These are phyloP conservation scores for Tachina fera DNA, from an alignment of 2,888 invertebrate genomes.

Conservation along the genomic window DNA sequence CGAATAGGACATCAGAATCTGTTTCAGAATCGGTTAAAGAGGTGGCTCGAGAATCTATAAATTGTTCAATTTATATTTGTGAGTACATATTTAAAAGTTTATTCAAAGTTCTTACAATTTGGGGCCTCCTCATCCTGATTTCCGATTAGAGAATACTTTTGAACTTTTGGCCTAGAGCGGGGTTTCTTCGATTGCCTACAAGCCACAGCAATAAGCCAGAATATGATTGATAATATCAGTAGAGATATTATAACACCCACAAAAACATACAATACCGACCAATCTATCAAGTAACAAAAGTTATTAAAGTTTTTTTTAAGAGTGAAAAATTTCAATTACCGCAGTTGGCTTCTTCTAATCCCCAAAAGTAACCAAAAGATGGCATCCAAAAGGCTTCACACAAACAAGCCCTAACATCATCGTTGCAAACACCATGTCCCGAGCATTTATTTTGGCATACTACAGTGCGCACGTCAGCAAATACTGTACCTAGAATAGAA, in stretches of 20 bases:
- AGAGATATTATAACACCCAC: constrained; percentile 88
- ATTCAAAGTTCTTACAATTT: constrained; percentile 76
- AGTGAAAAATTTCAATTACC: constrained; percentile 83
- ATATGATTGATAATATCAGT: constrained; percentile 85
- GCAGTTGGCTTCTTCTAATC: constrained; percentile 90
- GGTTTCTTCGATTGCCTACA: constrained; percentile 85
- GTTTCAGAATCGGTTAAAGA: constrained; percentile 91
- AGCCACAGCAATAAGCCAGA: constrained; percentile 87
- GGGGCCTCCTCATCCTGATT: constrained; percentile 87
- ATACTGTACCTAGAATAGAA: constrained; percentile 87
- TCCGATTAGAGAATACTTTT: constrained; percentile 89
- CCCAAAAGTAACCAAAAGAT: constrained; percentile 87
- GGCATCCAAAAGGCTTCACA: constrained; percentile 99
- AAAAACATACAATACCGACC: constrained; percentile 96
- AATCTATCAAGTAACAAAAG: constrained; percentile 85
- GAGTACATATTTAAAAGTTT: not conserved
- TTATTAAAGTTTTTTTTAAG: not conserved
- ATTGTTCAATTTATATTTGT: constrained; percentile 22
- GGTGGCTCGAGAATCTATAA: constrained; percentile 81
- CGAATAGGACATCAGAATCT: constrained; percentile 93
- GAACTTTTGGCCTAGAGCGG: constrained; percentile 85
- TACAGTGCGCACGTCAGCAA: constrained; percentile 90
- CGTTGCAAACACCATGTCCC: constrained; percentile 94
- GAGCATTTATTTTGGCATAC: constrained; percentile 97
- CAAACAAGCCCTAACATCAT: constrained; percentile 91